Base-by-base conservation (phyloP, 2,113 vertebrate genomes). In the Falcunculus frontatus region DNA sequence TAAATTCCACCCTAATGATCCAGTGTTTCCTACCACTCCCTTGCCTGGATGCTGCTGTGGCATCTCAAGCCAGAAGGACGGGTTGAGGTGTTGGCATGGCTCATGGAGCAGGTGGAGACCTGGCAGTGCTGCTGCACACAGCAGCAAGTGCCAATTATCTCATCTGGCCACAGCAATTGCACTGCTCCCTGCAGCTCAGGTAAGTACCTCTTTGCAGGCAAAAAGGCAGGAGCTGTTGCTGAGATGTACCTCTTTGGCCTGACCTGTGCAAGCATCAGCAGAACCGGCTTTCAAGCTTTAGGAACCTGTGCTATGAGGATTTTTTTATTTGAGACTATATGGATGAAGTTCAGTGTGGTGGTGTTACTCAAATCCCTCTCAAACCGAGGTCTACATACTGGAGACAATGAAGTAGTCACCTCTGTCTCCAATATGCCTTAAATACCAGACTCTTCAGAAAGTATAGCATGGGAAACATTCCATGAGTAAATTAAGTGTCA, bases 61-160 rank as follows among this genome's bases (percentile, higher is more conserved):
- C 89, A 81, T 90, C 94, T 68, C 13, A 55, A 96, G 95, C 94
- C 87, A 93, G 96, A 89, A 93, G 89, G 89, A 94, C 93, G 39
- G 77, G 96, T 95, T 10, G 73, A 92, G 89, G 64, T 92, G 91
- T 19, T 95, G 93, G 91, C 84, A 64, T 16, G 52, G 60, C 76
- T 95, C 18, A 29, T 0, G 0, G 83, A 92, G 83, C 86, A 95
- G 94, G 94, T 72, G 91, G 95, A 55, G 89, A 59, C 91, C 72
- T 94, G 91, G 80, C 56, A 84, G 56, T 17, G 56, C 52, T 75
- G 13, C 73, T 52, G 60, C 80, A 68, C 55, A 18, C 63, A 32
- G 65, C 56, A 88, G 50, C 73, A 74, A 77, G 29, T 84, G 83
- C 59, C 69, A 90, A 95, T 95, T 95, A 87, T 55, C 75, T 94